phyloP scores from a whole-genome alignment of 2,113 vertebrate genomes.

The Archocentrus centrarchus region DNA sequence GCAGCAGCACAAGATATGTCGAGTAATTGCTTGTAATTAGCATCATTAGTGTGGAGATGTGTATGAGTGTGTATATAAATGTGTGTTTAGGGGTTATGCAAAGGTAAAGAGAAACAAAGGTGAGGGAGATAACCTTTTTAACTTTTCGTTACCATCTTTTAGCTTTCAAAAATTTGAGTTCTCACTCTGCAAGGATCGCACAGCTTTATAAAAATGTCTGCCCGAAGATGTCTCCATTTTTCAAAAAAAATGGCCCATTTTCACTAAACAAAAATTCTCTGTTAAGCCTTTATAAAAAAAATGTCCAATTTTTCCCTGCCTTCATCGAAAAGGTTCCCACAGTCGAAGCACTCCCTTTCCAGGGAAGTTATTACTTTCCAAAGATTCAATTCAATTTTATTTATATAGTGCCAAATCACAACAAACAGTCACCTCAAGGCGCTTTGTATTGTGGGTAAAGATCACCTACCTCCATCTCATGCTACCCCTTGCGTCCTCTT shows the following conservation, averaged over 20 bases:
- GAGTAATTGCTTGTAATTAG: conserved; percentile 69
- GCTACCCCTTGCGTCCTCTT: background rate
- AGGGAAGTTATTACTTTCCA: no score
- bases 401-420: no score
- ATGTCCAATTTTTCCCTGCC: background rate
- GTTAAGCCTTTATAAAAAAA: no score
- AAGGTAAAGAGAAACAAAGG: background rate
- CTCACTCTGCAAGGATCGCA: background rate
- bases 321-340: no score
- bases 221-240: background rate
- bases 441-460: no score
- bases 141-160: accelerated
- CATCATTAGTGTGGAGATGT: conserved; percentile 54
- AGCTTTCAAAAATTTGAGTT: background rate
- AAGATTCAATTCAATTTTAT: no score
- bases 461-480: no score
- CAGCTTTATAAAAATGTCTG: background rate
- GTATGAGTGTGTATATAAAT: conserved; percentile 13
- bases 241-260: accelerated
- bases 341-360: no score
- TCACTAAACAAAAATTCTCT: background rate
- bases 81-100: conserved; percentile 7
- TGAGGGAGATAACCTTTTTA: background rate
- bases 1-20: conserved; percentile 40
- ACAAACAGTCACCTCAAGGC: no score